Percentiles rank a stretch among this genome's conserved stretches.
Conservation (phyloP, 1,140 invertebrate species). For the Drosophila orosa region DNA sequence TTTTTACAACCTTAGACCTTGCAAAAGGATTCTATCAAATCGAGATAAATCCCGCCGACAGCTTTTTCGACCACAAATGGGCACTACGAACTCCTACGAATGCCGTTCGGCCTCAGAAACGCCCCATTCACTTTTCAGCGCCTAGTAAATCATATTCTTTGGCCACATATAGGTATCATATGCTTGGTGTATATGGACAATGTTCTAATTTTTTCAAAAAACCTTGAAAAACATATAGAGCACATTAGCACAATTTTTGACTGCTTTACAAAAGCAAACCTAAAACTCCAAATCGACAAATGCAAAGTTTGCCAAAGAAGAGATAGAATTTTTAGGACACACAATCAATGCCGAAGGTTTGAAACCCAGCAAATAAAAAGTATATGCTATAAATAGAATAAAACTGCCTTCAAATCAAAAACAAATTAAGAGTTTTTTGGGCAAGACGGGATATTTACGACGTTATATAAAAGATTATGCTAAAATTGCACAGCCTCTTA, state of each 20-base stretch:
- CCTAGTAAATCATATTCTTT: slow-evolving; percentile 59
- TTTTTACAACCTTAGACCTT: slow-evolving; percentile 8
- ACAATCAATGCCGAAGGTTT: no score
- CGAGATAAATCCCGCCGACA: slow-evolving; percentile 1
- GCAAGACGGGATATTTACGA: slow-evolving; percentile 31
- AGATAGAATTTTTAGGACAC: no score
- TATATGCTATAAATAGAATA: slow-evolving; percentile 38
- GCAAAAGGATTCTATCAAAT: slow-evolving; percentile 8
- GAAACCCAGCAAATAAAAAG: slow-evolving; percentile 50
- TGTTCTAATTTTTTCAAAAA: slow-evolving; percentile 49
- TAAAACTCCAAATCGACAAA: slow-evolving; percentile 36
- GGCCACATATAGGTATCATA: slow-evolving; percentile 12
- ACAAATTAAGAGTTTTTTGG: slow-evolving; percentile 11
- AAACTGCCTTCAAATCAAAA: slow-evolving; percentile 31
- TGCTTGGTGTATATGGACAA: slow-evolving; percentile 35
- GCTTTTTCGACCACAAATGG: no score
- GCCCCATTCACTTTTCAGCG: slow-evolving; percentile 18
- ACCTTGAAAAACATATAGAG: slow-evolving; percentile 51
- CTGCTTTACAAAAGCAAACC: slow-evolving; percentile 1
- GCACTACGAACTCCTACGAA: no score
- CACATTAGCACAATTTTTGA: slow-evolving; percentile 2
- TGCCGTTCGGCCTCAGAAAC: slow-evolving; percentile 8
- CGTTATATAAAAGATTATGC: slow-evolving; percentile 46
- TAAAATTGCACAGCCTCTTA: slow-evolving; percentile 21
- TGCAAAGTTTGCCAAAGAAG: slow-evolving; percentile 8